Evolutionary conservation across 2,797 vertebrate genomes (phyloP), one percentile per base, ranked within the genome.

Genomic region (Petrocephalus sullivani): DNA sequence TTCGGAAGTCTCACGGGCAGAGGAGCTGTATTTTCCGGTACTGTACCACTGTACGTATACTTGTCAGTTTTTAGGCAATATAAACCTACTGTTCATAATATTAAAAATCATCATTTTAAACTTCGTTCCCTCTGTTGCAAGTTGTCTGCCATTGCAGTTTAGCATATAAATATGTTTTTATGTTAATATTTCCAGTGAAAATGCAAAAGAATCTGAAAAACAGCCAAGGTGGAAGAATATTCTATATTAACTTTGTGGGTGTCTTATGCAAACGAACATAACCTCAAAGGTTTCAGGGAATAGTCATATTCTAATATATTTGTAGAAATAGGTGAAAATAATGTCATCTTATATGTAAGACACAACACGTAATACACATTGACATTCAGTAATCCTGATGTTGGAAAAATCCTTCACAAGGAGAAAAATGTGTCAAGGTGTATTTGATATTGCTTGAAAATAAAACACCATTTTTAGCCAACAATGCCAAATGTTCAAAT

Each of bases 131-230:
- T 81, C 75, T 21, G 75, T 81, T 81, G n/a, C 75, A 46, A 81
- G 75, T 3, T 37, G 67, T 33, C 33, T 41, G 33, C 67, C 33
- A 0, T 75, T 75, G 67, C 67, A 75, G 14, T 75, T 75, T 75
- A 37, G 67, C 67, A 75, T 75, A 75, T 75, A 41, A 75, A 75
- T 75, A 41, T 75, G 33, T 75, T 75, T 75, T 75, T 75, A 75
- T 81, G 75, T 81, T 81, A 21, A 81, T 81, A 81, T 81, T 81
- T 81, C 37, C 16, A 21, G 33, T 19, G 75, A 81, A 81, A 81
- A 81, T 81, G 75, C 41, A 81, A 49, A 81, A 49, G 19, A 81
- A 49, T 46, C 75, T 49, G 75, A 49, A 81, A 49, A 81, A 81
- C 8, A 46, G 75, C 75, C 8, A 81, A 81, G 41, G 41, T 81